These are phyloP conservation scores for Aeoliscus strigatus DNA, from an alignment of 2,797 vertebrate genomes.

Conservation along the genomic window DNA sequence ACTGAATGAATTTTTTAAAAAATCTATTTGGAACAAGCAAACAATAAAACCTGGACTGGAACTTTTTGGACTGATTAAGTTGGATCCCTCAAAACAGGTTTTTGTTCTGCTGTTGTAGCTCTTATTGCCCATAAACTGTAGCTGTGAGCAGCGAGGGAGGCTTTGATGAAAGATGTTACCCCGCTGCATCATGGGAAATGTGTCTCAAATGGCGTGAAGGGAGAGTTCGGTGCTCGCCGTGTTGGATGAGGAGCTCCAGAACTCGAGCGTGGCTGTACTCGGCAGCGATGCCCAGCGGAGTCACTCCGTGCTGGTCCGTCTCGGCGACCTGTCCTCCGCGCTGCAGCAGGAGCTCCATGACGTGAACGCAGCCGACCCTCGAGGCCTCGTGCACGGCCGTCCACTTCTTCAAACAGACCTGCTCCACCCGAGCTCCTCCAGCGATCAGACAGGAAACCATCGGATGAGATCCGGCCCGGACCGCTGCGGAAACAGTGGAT, in stretches of 20 bases:
- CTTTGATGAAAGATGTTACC: no score
- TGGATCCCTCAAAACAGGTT: no score
- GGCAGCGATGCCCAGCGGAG: slow-evolving; percentile 78
- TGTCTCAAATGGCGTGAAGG: no score
- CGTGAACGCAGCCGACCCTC: slow-evolving; percentile 71
- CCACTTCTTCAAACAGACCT: slow-evolving; percentile 80
- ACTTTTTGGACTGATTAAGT: no score
- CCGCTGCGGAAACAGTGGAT: slow-evolving; percentile 51
- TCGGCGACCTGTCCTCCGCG: slow-evolving; percentile 72
- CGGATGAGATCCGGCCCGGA: slow-evolving; percentile 71
- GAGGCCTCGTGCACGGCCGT: slow-evolving; percentile 84
- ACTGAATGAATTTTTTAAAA: no score
- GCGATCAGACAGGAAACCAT: slow-evolving; percentile 74
- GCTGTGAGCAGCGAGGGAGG: no score
- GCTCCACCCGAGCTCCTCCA: slow-evolving; percentile 73
- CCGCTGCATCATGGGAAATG: no score
- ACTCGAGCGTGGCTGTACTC: slow-evolving; percentile 78
- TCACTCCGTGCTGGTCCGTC: slow-evolving; percentile 80
- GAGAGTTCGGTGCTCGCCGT: slow-evolving; percentile 57
- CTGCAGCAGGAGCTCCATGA: slow-evolving; percentile 75
- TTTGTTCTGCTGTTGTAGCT: no score
- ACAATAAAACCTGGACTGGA: no score
- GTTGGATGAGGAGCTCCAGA: slow-evolving; percentile 82
- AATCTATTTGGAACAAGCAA: no score
- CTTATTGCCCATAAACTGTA: no score